Evolutionary conservation across 2,113 vertebrate species (phyloP), one percentile per base, ranked within the genome.

Genomic region (Benitochromis conjunctus): DNA sequence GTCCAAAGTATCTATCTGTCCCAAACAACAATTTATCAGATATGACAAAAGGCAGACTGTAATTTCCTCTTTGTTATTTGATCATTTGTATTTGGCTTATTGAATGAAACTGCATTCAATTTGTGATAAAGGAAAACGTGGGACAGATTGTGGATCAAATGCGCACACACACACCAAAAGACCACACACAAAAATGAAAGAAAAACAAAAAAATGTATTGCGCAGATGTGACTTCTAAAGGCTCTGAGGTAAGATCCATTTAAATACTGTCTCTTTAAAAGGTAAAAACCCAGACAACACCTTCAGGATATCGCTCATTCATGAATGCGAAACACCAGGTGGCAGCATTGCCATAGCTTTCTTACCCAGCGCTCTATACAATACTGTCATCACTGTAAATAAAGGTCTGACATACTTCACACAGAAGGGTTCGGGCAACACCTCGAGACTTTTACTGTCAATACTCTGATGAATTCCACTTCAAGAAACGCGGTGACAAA

Each of bases 261-360:
- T 89, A 74, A 91, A 86, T 71, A 55, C 8, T 43, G 57, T 86
- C 62, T 91, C 55, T 74, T 29, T 69, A 54, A 66, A 31, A 62
- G 81, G 78, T 48, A 51, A 36, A 78, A 89, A 55, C 76, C 53
- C 43, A 64, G 21, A 10, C 24, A 55, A 64, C 66, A 71, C 48
- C 69, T 58, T 12, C 55, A 41, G 7, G 43, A 12, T 19, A 21
- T 41, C 6, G 8, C 83, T 83, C 78, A 77, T 46, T 53, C 85
- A 26, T 41, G 16, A 34, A 31, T 79, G 80, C 1, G 16, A 9
- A 83, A 80, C 95, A 94, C 94, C 88, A 95, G 94, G 94, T 95
- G 95, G 92, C 93, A 94, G 94, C 93, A 94, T 95, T 93, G 93
- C 79, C 84, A 89, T 93, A 93, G 91, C 88, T 82, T 94, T 83